Conservation (phyloP, 1,140 invertebrate species). For the Solen grandis region DNA sequence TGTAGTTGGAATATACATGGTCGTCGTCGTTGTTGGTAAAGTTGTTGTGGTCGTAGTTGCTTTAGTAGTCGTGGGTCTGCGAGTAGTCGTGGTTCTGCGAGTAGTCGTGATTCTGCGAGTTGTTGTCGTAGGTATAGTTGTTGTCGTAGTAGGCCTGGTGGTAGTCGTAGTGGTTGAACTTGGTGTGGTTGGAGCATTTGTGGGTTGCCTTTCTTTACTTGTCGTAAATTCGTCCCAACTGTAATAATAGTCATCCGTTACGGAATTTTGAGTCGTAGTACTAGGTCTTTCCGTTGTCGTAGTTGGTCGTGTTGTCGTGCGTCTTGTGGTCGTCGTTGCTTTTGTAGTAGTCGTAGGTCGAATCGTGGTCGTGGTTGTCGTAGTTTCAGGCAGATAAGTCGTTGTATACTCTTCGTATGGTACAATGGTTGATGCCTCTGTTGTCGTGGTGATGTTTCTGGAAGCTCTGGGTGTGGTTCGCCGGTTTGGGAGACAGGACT, state of each 20-base stretch:
- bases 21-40: background rate
- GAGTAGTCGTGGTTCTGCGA: conserved; percentile 4
- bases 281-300: background rate
- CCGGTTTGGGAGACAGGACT: conserved; percentile 27
- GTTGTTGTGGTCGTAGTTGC: conserved; percentile 23
- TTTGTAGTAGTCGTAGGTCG: background rate
- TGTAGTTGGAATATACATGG: conserved; percentile 4
- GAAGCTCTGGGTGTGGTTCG: background rate
- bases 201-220: no score
- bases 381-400: background rate
- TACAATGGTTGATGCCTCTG: background rate
- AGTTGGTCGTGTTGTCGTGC: background rate
- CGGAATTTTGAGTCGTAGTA: background rate
- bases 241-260: background rate
- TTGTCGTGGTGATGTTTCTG: background rate
- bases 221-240: background rate
- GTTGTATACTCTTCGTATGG: background rate
- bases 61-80: background rate
- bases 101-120: background rate
- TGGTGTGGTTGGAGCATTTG: no score
- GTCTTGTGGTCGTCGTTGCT: conserved; percentile 4
- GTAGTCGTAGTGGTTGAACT: conserved; percentile 3
- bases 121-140: background rate
- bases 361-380: conserved; percentile 7
- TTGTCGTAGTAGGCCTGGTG: background rate